Evolutionary conservation across 64 coral and sea anemone species (phyloP).

Genomic region (Montipora cactus): DNA sequence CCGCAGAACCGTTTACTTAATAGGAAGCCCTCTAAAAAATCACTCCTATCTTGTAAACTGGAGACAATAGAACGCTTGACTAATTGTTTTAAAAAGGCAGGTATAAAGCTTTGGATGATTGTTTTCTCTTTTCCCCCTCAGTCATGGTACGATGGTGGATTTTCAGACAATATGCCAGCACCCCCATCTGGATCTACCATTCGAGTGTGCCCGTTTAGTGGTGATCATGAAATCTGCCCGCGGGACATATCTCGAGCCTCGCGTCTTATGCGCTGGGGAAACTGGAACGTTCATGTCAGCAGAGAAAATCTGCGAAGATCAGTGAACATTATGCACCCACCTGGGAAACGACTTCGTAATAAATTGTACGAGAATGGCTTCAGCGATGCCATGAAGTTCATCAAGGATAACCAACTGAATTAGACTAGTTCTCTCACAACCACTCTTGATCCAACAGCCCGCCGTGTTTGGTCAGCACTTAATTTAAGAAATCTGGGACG

Average conservation of each 20-base stretch:
- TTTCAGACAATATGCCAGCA: conserved; percentile 81
- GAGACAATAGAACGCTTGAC: not conserved
- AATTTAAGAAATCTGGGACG: too few relatives aligned
- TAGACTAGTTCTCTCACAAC: not conserved
- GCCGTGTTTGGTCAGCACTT: too few relatives aligned
- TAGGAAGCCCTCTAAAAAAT: too few relatives aligned
- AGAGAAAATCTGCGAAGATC: conserved; percentile 68
- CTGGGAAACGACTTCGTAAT: conserved; percentile 15
- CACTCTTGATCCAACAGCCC: not conserved
- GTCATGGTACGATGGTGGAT: conserved; percentile 92
- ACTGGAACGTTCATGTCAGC: conserved; percentile 81
- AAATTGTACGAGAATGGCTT: conserved; percentile 57
- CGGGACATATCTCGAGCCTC: conserved; percentile 61
- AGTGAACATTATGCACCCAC: conserved; percentile 76
- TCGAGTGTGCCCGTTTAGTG: conserved; percentile 85
- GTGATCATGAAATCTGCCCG: conserved; percentile 84
- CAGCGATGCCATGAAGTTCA: conserved; percentile 69
- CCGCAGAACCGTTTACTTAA: too few relatives aligned
- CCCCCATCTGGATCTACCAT: conserved; percentile 73
- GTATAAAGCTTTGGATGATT: too few relatives aligned
- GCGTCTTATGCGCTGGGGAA: conserved; percentile 69
- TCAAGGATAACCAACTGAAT: conserved; percentile 56
- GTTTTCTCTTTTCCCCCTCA: not conserved
- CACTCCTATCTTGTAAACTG: too few relatives aligned
- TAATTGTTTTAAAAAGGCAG: too few relatives aligned